phyloP scores from a whole-genome alignment of 2,888 invertebrate genomes.

The Lapara coniferarum region DNA sequence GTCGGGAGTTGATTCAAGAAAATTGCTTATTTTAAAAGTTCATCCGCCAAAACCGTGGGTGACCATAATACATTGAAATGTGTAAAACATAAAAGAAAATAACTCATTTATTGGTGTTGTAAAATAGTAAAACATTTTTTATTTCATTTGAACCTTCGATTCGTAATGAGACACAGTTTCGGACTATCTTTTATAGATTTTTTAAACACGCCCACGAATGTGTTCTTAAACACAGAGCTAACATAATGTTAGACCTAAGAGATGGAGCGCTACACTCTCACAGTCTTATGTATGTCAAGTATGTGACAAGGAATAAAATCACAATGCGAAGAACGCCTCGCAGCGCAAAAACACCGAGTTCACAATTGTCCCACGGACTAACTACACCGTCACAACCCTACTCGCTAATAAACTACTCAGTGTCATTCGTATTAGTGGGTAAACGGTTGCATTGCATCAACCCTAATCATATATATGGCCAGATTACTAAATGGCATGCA shows the following conservation, averaged over 20 bases:
- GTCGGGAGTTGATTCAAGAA: neutral
- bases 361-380: constrained; percentile 63
- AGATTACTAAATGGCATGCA: neutral
- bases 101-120: neutral
- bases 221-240: neutral
- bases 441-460: constrained; percentile 2
- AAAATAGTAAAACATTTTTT: neutral
- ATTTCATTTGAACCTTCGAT: neutral
- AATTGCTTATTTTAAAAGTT: constrained; percentile 1
- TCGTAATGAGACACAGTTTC: too few species aligned
- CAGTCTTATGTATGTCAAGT: neutral
- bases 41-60: neutral
- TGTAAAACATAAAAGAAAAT: too few species aligned
- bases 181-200: too few species aligned
- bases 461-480: neutral
- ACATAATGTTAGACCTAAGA: too few species aligned
- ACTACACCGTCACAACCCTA: constrained; percentile 16
- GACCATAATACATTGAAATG: neutral
- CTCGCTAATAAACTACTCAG: neutral
- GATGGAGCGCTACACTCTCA: neutral
- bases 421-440: constrained; percentile 1
- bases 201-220: neutral
- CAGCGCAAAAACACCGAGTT: constrained; percentile 52
- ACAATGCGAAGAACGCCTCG: constrained; percentile 4
- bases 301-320: constrained; percentile 16